A percentile compares a stretch with the other conserved stretches of the same genome.
phyloP scores from a whole-genome alignment of 2,888 invertebrate genomes.

The Thecophora atra region DNA sequence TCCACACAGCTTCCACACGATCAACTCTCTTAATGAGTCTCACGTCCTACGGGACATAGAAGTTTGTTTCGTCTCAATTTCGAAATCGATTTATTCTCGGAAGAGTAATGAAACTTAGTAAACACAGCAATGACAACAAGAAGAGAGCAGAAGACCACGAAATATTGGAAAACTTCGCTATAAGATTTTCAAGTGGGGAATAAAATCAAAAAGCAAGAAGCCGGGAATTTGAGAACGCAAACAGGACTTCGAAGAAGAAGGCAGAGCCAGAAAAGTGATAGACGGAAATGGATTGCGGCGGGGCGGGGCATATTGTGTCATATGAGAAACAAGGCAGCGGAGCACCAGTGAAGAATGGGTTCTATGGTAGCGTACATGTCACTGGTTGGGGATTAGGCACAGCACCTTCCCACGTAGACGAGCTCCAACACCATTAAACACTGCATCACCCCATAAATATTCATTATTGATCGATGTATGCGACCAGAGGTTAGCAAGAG shows the following conservation, averaged over 20 bases:
- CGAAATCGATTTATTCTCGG: slow-evolving; percentile 41
- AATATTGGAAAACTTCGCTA: not conserved
- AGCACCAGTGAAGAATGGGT: not conserved
- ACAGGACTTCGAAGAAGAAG: not conserved
- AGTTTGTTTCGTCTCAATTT: slow-evolving; percentile 13
- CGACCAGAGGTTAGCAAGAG: slow-evolving; percentile 17
- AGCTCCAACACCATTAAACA: not conserved
- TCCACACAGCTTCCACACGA: no score
- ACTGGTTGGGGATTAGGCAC: no score
- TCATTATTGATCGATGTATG: slow-evolving; percentile 51
- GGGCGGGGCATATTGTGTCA: not conserved
- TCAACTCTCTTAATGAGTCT: no score
- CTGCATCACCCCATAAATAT: slow-evolving; percentile 27
- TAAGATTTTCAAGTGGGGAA: not conserved
- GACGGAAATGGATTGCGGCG: not conserved
- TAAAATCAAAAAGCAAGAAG: not conserved
- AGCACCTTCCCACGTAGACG: no score
- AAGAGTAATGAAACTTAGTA: slow-evolving; percentile 49
- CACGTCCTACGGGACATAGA: not conserved
- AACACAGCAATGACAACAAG: not conserved
- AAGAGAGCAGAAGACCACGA: not conserved
- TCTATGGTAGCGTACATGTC: not conserved
- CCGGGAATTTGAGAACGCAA: not conserved
- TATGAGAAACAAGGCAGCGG: slow-evolving; percentile 1
- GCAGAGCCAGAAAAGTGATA: no score